A percentile compares a stretch with the other conserved stretches of the same genome.
phyloP scores from a whole-genome alignment of 2,888 invertebrate genomes.

The Cephus nigrinus region DNA sequence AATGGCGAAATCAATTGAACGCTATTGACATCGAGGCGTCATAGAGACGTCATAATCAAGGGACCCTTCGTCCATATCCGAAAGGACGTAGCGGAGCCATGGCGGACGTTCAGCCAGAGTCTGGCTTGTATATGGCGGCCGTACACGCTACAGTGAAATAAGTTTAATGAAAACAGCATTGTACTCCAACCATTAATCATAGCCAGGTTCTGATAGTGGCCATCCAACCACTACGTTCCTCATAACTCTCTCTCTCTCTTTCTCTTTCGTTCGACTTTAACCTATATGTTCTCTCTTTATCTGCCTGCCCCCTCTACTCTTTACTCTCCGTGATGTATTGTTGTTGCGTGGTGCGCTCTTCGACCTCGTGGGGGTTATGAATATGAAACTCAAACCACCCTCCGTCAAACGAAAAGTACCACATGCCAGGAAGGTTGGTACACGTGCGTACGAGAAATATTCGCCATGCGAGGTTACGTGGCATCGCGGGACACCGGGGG shows the following conservation, averaged over 20 bases:
- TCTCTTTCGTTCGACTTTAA: background rate
- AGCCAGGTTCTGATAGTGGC: slow-evolving; percentile 60
- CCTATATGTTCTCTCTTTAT: background rate
- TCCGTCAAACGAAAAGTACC: slow-evolving; percentile 22
- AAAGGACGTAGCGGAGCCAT: slow-evolving; percentile 6
- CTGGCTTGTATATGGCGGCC: slow-evolving; percentile 44
- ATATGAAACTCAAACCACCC: slow-evolving; percentile 52
- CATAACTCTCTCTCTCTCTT: slow-evolving; percentile 22
- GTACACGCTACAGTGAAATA: slow-evolving; percentile 55
- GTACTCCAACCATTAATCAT: slow-evolving; percentile 64
- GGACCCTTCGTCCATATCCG: slow-evolving; percentile 34
- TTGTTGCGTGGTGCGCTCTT: slow-evolving; percentile 47
- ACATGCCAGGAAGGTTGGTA: background rate
- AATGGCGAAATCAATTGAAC: slow-evolving; percentile 39
- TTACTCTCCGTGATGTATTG: slow-evolving; percentile 54
- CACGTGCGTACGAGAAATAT: background rate
- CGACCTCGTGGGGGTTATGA: slow-evolving; percentile 43
- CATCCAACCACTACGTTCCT: slow-evolving; percentile 48
- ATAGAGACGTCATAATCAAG: slow-evolving; percentile 59
- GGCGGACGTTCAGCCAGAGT: slow-evolving; percentile 42
- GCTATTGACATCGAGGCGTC: slow-evolving; percentile 32
- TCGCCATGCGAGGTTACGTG: slow-evolving; percentile 2
- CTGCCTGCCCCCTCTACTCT: background rate
- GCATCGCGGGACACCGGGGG: background rate
- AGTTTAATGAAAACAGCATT: slow-evolving; percentile 66